Evolutionary conservation across 1,140 invertebrate genomes (phyloP), one percentile per base, ranked within the genome.

Genomic region (Drosophila paulistorum): DNA sequence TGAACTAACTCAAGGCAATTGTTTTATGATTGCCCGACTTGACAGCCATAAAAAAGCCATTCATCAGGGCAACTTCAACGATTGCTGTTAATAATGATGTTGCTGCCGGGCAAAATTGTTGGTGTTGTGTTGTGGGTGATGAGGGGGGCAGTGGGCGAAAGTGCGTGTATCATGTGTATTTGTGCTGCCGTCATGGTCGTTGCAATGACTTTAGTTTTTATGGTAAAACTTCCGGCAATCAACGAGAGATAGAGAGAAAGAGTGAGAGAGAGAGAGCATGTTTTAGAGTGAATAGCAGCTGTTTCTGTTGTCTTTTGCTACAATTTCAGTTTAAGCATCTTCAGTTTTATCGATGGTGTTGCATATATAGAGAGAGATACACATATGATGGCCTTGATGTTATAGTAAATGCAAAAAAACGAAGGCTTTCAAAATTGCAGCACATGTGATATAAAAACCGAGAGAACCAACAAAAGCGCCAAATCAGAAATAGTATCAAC

Each of bases 221-320:
- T 81, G 62, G 68, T 69, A 67, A 79, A 67, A 84, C 81, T 85
- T 84, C 81, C 81, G 74, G 74, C 71, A 68, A 77, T 83, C 78
- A 77, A 74, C 2, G 23, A 39, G 42, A 5, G 33, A 37, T 20
- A 14, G 14, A n/a, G n/a, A 45, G 5, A 45, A n/a, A 17, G 1
- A 20, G 41, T n/a, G 3, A 55, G 3, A 10, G 35, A 10, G 35
- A 14, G 3, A 66, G 58, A 66, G 23, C 23, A 26, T 26, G 3
- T 26, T 26, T 26, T 26, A 26, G 74, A 58, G 30, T 55, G 57
- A 75, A 61, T 68, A 0, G 55, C 20, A 42, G 11, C 39, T 6
- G 13, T 42, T 65, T 37, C 35, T 41, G 39, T 51, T 75, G 41
- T 41, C 20, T 65, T 7, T 42, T 65, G 23, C 48, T 39, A 17